These are phyloP conservation scores for Epizoanthus illoricatus DNA, from an alignment of 92 coral and sea anemone species.

Conservation along the genomic window DNA sequence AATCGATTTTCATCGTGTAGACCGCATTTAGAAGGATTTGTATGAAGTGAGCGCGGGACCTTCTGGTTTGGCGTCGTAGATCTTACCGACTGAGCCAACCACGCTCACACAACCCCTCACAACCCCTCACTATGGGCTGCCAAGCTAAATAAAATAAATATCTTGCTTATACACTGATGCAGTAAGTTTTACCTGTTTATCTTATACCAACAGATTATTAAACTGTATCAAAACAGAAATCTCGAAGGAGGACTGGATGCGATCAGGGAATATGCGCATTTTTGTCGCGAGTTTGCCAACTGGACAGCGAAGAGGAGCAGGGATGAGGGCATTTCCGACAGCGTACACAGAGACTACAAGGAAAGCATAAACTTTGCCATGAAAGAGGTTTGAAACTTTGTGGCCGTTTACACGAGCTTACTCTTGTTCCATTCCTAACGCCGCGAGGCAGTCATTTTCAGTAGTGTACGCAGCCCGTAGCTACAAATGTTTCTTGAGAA, in stretches of 20 bases:
- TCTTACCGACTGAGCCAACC: no score
- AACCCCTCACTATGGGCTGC: no score
- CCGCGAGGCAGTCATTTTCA: background rate
- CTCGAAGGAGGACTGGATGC: slow-evolving; percentile 30
- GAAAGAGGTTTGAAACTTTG: slow-evolving; percentile 15
- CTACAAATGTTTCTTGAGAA: no score
- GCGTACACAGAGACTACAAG: slow-evolving; percentile 8
- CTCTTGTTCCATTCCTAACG: background rate
- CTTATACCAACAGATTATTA: slow-evolving; percentile 27
- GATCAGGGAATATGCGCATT: slow-evolving; percentile 22
- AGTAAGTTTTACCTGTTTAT: background rate
- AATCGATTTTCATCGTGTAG: no score
- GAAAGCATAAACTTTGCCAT: slow-evolving; percentile 30
- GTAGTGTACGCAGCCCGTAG: no score
- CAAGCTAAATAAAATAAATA: no score
- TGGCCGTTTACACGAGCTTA: background rate
- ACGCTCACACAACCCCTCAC: no score
- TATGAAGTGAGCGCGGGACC: no score
- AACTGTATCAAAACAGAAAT: slow-evolving; percentile 16
- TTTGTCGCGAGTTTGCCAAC: slow-evolving; percentile 24
- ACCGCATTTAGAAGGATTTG: no score
- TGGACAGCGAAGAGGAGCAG: slow-evolving; percentile 20
- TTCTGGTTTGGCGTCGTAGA: no score
- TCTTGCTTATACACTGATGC: no score
- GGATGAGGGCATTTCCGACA: background rate